phyloP scores from a whole-genome alignment of 2,888 invertebrate genomes.

The Philopedon plagiatum region DNA sequence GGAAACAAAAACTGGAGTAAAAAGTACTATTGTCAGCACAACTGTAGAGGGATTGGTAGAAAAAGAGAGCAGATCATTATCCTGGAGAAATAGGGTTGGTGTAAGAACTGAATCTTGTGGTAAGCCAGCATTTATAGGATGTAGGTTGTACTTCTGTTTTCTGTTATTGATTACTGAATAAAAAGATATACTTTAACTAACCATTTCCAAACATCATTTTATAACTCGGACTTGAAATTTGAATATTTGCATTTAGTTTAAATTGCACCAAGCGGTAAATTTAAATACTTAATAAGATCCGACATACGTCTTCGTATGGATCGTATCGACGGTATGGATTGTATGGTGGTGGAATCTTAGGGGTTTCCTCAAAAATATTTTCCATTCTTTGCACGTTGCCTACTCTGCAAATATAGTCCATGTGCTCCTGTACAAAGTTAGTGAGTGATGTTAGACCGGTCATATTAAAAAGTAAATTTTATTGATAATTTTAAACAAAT shows the following conservation, averaged over 20 bases:
- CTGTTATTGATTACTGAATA: too few relatives aligned
- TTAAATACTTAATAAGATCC: constrained; percentile 4
- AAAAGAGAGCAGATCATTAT: too few relatives aligned
- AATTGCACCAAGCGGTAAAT: too few relatives aligned
- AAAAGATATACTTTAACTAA: not conserved
- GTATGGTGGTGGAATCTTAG: constrained; percentile 15
- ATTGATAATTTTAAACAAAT: too few relatives aligned
- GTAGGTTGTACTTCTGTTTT: too few relatives aligned
- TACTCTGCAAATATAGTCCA: constrained; percentile 63
- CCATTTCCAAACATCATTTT: not conserved
- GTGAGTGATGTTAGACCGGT: constrained; percentile 23
- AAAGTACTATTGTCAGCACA: too few relatives aligned
- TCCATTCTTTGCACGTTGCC: constrained; percentile 58
- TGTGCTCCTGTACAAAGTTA: constrained; percentile 58
- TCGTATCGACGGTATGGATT: constrained; percentile 18
- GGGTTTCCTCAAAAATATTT: constrained; percentile 47
- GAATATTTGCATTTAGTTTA: not conserved
- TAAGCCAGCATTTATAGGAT: too few relatives aligned
- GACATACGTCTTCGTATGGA: constrained; percentile 36
- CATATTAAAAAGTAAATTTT: not conserved
- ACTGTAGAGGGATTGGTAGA: too few relatives aligned
- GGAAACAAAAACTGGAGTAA: too few relatives aligned
- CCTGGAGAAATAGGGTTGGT: too few relatives aligned
- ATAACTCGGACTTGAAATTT: not conserved
- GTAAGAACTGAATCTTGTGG: too few relatives aligned